Base-by-base conservation (phyloP, 2,888 invertebrate genomes). In the Pachliopta kotzebuea region DNA sequence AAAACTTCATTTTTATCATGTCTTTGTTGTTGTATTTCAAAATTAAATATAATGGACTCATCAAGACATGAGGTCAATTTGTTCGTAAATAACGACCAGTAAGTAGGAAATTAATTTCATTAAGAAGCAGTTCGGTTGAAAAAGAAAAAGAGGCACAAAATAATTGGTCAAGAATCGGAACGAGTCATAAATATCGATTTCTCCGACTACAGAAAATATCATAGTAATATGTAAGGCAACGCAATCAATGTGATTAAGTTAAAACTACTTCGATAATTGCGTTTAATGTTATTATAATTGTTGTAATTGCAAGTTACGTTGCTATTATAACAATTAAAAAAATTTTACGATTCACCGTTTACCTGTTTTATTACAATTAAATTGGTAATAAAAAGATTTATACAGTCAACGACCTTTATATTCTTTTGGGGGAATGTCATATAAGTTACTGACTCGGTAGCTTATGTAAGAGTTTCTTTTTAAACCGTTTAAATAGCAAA, bases 371-470 rank as follows among this genome's bases (percentile, higher is more conserved):
- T 65, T 63, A 56, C 58, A 52, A 45, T 42, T 61, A 65, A 62
- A 68, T 64, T 60, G 62, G 59, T 42, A 24, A 21, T 60, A 55
- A 62, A 58, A 59, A 61, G 62, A 54, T 60, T 65, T 65, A 65
- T 60, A 37, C 24, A 23, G 55, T 45, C 24, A 55, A 18, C 58
- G 62, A 65, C 65, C 55, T 57, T n/a, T 61, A 56, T 65, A 29
- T 23, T 57, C 45, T 20, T 53, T 57, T 57, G 24, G 54, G 26
- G 52, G n/a, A 56, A 53, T 18, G n/a, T 56, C 60, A 42, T 60
- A 63, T 53, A 17, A 29, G 52, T 59, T 50, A 60, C 23, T 17
- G 42, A 64, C 52, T n/a, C 52, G 24, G 42, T 56, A 64, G 50
- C 29, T 42, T 56, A 49, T 29, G 23, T 45, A 42, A 20, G 45